A percentile compares a stretch with the other conserved stretches of the same genome.
Evolutionary conservation across 2,113 vertebrate species (phyloP).

Genomic region (Barnardius zonarius): DNA sequence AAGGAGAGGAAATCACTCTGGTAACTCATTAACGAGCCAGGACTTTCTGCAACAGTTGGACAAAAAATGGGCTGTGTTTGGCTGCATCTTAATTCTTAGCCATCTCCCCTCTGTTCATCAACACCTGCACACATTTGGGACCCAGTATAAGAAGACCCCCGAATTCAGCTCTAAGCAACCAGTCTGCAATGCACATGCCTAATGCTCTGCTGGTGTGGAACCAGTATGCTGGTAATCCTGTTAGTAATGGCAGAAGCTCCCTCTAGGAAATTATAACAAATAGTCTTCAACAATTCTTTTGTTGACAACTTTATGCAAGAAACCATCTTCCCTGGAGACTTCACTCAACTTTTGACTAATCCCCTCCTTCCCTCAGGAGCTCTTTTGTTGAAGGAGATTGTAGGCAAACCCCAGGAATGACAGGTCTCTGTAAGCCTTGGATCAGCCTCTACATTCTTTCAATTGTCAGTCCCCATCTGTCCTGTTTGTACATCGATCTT

Average conservation of each 20-base stretch:
- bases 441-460: conserved; percentile 58
- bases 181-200: conserved; percentile 38
- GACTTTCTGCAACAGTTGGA: conserved; percentile 29
- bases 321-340: conserved; percentile 69
- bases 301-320: conserved; percentile 74
- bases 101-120: conserved; percentile 23
- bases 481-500: conserved; percentile 52
- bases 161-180: conserved; percentile 52
- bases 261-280: conserved; percentile 66
- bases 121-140: conserved; percentile 42
- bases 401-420: conserved; percentile 57
- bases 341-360: conserved; percentile 72
- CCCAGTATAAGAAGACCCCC: conserved; percentile 2
- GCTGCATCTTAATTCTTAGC: conserved; percentile 12
- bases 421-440: conserved; percentile 51
- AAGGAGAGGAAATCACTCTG: conserved; percentile 11
- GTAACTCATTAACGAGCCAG: conserved; percentile 11
- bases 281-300: conserved; percentile 69
- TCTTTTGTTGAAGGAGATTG: conserved; percentile 66
- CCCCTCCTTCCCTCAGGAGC: conserved; percentile 63
- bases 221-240: conserved; percentile 55
- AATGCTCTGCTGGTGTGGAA: conserved; percentile 55
- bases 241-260: conserved; percentile 55
- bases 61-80: conserved; percentile 7
- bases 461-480: conserved; percentile 60